Percentiles rank a stretch among this genome's conserved stretches.
Evolutionary conservation across 1,140 invertebrate species (phyloP).

Genomic region (Drosophila elegans): DNA sequence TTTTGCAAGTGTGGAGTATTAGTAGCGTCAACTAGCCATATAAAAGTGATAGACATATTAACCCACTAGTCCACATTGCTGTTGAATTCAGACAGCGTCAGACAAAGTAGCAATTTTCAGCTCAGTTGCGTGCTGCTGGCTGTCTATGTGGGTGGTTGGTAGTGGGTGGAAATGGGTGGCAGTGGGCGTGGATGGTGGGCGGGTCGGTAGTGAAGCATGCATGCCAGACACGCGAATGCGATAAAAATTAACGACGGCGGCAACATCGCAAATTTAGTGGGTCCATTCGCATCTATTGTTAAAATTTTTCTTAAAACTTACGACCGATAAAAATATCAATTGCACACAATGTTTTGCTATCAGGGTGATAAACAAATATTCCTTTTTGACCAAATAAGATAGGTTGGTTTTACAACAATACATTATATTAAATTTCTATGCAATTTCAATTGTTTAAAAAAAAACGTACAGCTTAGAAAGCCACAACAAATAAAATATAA

Average conservation of each 20-base stretch:
- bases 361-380: neutral
- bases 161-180: neutral
- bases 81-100: slow-evolving; percentile 14
- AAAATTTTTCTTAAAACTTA: neutral
- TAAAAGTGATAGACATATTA: slow-evolving; percentile 82
- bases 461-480: too few species aligned
- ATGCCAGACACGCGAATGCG: slow-evolving; percentile 75
- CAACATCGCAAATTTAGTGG: slow-evolving; percentile 56
- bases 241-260: slow-evolving; percentile 64
- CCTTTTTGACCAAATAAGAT: too few species aligned
- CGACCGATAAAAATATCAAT: neutral
- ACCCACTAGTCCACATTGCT: slow-evolving; percentile 77
- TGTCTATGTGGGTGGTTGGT: slow-evolving; percentile 4
- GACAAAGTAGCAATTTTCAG: slow-evolving; percentile 81
- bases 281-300: slow-evolving; percentile 29
- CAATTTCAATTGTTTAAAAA: too few species aligned
- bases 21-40: slow-evolving; percentile 70
- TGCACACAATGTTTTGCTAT: neutral
- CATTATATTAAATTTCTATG: too few species aligned
- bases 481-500: too few species aligned
- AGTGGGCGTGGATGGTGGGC: slow-evolving; percentile 3
- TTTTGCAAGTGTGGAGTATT: slow-evolving; percentile 26
- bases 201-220: slow-evolving; percentile 68
- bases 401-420: too few species aligned
- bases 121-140: slow-evolving; percentile 68